Percentiles rank a stretch among this genome's conserved stretches.
phyloP scores from a whole-genome alignment of 1,140 invertebrate species.

The Octopus bimaculoides region DNA sequence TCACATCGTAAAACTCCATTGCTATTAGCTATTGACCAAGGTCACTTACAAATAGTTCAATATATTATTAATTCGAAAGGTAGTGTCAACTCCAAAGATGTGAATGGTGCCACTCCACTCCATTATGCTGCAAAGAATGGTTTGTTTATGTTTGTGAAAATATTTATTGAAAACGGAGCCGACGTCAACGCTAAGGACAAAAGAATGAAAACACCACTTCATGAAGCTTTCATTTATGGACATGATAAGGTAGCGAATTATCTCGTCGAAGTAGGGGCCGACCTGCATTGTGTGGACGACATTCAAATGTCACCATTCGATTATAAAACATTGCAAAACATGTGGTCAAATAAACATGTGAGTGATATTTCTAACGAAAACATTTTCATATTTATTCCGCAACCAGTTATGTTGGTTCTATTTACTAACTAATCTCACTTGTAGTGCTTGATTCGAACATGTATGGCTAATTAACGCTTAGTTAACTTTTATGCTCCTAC shows the following conservation, averaged over 20 bases:
- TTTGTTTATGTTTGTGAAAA: conserved; percentile 26
- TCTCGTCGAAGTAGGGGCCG: conserved; percentile 32
- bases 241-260: conserved; percentile 27
- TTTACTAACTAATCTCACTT: no score
- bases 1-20: conserved; percentile 42
- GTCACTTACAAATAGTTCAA: conserved; percentile 30
- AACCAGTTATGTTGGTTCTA: no score
- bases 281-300: conserved; percentile 32
- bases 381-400: no score
- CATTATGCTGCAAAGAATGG: conserved; percentile 37
- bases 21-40: conserved; percentile 37
- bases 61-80: conserved; percentile 39
- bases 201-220: conserved; percentile 38
- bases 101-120: conserved; percentile 43
- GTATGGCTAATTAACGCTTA: no score
- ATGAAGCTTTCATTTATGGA: conserved; percentile 32
- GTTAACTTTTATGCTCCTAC: no score
- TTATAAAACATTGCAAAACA: conserved; percentile 29
- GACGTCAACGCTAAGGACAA: conserved; percentile 41
- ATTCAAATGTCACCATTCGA: conserved; percentile 34
- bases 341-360: not conserved
- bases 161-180: conserved; percentile 33
- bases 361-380: no score
- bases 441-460: no score
- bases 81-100: conserved; percentile 38